Base-by-base conservation (phyloP, 2,113 vertebrate genomes). In the Ceyx margarethae region DNA sequence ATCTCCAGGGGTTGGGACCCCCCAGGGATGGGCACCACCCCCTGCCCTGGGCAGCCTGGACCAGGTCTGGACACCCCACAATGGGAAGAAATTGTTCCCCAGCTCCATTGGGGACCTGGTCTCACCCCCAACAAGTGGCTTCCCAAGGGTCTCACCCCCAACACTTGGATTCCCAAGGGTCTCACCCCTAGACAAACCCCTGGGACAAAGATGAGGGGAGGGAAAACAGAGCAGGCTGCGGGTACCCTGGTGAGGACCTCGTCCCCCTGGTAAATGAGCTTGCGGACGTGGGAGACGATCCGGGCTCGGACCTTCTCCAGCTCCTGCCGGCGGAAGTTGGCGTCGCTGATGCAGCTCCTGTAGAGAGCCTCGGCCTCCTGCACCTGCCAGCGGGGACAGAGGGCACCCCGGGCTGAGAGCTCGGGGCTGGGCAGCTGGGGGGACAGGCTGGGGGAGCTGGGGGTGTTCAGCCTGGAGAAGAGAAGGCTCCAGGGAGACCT, bases 181-280 rank as follows among this genome's bases (percentile, higher is more conserved):
- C 31, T 40, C 13, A 23, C 20, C 54, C 64, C 51, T 22, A 50
- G 11, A 35, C 54, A 46, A 4, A 28, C 17, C 53, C 33, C 23
- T n/a, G 28, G 13, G 17, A 19, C 11, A 37, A 45, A 56, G 37
- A 10, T 26, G 11, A 18, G 1, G 3, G 40, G 31, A 5, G 11
- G 6, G 3, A 29, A 26, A 10, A 10, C 5, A 50, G 23, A 50
- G 10, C 26, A 31, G 18, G 10, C 54, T 19, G 29, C 45, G 66
- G 98, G 7, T 77, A 99, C 99, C 98, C 98, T 97, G 23, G 98
- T 98, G 42, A 99, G 97, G 66, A 99, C 98, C 67, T 97, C 98
- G 50, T 99, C 99, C 67, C 99, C 99, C 83, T 99, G 98, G 90
- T 97, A 97, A 94, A 99, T 98, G 88, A 99, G 98, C 91, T 99